phyloP scores from a whole-genome alignment of 2,888 invertebrate genomes.

The Pomacea canaliculata region DNA sequence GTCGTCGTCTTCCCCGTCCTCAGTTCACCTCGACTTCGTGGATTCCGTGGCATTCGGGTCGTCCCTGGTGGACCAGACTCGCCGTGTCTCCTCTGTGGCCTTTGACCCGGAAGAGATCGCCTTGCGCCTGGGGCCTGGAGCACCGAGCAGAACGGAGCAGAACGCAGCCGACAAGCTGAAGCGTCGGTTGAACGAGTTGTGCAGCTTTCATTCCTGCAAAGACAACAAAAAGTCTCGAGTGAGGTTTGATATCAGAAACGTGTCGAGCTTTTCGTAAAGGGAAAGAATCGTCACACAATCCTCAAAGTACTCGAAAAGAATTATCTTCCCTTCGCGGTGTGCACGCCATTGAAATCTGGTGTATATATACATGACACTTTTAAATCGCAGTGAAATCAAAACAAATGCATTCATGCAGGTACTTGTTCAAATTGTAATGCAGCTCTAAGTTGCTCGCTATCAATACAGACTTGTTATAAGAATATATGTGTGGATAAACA shows the following conservation, averaged over 20 bases:
- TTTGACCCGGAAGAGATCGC: slow-evolving; percentile 19
- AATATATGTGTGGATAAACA: too few relatives aligned
- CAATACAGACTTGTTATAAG: too few relatives aligned
- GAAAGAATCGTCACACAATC: background rate
- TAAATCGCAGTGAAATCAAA: too few relatives aligned
- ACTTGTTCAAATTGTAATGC: too few relatives aligned
- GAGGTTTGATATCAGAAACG: slow-evolving; percentile 28
- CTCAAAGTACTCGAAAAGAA: too few relatives aligned
- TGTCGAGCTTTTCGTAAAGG: slow-evolving; percentile 18
- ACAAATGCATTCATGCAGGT: too few relatives aligned
- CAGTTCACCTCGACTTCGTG: slow-evolving; percentile 22
- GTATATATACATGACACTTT: too few relatives aligned
- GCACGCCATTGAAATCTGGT: too few relatives aligned
- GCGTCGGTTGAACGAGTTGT: slow-evolving; percentile 21
- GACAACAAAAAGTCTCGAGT: slow-evolving; percentile 23
- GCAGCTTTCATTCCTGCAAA: slow-evolving; percentile 9
- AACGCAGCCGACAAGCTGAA: slow-evolving; percentile 14
- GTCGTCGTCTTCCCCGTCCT: slow-evolving; percentile 9
- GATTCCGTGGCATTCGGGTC: slow-evolving; percentile 28
- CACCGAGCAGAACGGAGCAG: background rate
- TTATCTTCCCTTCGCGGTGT: too few relatives aligned
- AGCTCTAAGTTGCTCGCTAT: too few relatives aligned
- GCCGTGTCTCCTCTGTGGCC: slow-evolving; percentile 26
- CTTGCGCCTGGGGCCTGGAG: slow-evolving; percentile 14
- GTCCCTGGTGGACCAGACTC: slow-evolving; percentile 13